Evolutionary conservation across 2,888 invertebrate genomes (phyloP), one percentile per base, ranked within the genome.

Genomic region (Pseudeuparius sepicola): DNA sequence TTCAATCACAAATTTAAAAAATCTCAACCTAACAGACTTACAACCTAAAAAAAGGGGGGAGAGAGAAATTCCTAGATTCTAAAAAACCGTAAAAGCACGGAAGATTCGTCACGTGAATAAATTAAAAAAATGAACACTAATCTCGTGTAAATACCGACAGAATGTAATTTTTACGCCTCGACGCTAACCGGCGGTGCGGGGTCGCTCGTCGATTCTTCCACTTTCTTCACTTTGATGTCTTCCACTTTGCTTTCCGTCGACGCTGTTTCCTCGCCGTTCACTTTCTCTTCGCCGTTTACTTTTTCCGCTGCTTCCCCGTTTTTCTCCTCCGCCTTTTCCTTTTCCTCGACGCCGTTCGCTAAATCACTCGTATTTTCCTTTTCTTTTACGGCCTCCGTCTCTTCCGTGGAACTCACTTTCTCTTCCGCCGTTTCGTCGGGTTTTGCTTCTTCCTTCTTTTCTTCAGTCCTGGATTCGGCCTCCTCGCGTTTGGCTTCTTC

Each of bases 161-260:
- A n/a, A n/a, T n/a, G n/a, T n/a, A n/a, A n/a, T n/a, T n/a, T n/a
- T 50, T 52, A 53, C 37, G 49, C 52, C 37, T 50, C 47, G 10
- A 52, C 51, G 44, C 45, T 49, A 25, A 52, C 52, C 16, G 53
- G 39, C 16, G 51, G 44, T 34, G 48, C 40, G 37, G 41, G 44
- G 14, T 47, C 48, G n/a, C 39, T 24, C 10, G 38, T 15, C 24
- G 43, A 39, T 13, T 65, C 61, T 33, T 68, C 62, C 24, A 71
- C 63, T 42, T 68, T 64, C 61, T 73, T 73, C 14, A 68, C 66
- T 62, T 71, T 71, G 47, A 72, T 68, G 41, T 72, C 71, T 59
- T 52, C 44, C 48, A 52, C 33, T 30, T 31, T 30, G 11, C 39
- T 43, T 28, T 25, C 29, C 14, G 27, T 42, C 12, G 37, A 39